These are phyloP conservation scores for Macroramphosus scolopax DNA, from an alignment of 2,797 vertebrate species.

Conservation along the genomic window DNA sequence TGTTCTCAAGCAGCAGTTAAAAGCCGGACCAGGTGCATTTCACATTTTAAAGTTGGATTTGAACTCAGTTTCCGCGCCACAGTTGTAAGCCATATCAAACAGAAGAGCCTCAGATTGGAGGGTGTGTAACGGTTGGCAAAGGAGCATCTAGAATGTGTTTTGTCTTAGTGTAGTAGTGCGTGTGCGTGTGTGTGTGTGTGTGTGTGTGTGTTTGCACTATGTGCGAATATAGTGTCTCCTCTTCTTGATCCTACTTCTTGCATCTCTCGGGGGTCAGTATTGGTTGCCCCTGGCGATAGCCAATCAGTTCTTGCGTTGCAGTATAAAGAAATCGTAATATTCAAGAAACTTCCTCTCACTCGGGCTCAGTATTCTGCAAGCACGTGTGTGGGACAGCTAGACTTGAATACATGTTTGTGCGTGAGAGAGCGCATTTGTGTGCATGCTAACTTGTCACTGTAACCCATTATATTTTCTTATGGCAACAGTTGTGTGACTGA, in stretches of 20 bases:
- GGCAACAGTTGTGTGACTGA: conserved; percentile 46
- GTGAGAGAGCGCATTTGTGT: conserved; percentile 33
- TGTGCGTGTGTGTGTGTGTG: conserved; percentile 37
- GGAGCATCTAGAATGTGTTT: conserved; percentile 58
- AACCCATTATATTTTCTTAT: conserved; percentile 74
- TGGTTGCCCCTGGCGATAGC: conserved; percentile 73
- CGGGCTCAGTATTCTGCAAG: conserved; percentile 55
- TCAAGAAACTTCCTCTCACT: conserved; percentile 70
- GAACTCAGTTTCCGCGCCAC: conserved; percentile 42
- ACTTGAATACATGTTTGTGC: conserved; percentile 61
- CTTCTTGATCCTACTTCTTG: conserved; percentile 64
- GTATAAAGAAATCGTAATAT: conserved; percentile 72
- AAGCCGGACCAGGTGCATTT: conserved; percentile 39
- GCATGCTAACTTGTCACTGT: conserved; percentile 58
- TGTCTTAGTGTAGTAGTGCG: too few relatives aligned
- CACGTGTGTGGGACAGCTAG: conserved; percentile 58
- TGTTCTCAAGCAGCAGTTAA: conserved; percentile 66
- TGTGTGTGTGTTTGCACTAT: conserved; percentile 9
- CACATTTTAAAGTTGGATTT: conserved; percentile 32
- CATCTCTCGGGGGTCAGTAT: conserved; percentile 68
- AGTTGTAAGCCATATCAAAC: conserved; percentile 76
- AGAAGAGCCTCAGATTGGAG: conserved; percentile 65
- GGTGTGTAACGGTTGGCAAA: conserved; percentile 48
- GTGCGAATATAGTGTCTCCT: conserved; percentile 44
- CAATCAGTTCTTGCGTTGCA: conserved; percentile 85